Base-by-base conservation (phyloP, 2,888 invertebrate species). In the Catocala sponsa region DNA sequence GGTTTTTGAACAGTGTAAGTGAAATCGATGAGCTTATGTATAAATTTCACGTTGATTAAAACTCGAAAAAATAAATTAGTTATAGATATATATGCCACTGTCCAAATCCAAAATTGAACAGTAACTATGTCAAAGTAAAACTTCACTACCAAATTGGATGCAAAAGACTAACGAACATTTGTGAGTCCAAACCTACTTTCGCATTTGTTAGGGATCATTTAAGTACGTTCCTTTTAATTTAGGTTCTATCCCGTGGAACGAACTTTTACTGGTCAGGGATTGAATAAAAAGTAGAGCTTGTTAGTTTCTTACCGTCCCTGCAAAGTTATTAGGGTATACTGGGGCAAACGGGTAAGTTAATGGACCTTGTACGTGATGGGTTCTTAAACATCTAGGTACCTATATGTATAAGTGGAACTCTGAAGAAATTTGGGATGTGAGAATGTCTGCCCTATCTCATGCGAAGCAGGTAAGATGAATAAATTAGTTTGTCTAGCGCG, bases 361-460 rank as follows among this genome's bases (percentile, higher is more conserved):
- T 75, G 75, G 72, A 41, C 57, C 72, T 68, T 75, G 63, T 74
- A 73, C 68, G 68, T 73, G 71, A 66, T 73, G 57, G 74, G 55
- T 59, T 63, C 60, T 47, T 42, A 11, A 57, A 68, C 42, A 46
- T 43, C 44, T 53, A n/a, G n/a, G n/a, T n/a, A 55, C 52, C 15
- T 58, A 64, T n/a, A 41, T 52, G 52, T 10, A 38, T 49, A 59
- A 13, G 53, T n/a, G 42, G 15, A 49, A 48, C 12, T 35, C 12
- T 35, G 42, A n/a, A 38, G 56, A 47, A 56, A 56, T 48, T 33
- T 25, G 0, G 47, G 33, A 61, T 35, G 38, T 56, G 11, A 12
- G 42, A 43, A 47, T 50, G 42, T 41, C 41, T 48, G 10, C 32
- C 5, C 13, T 35, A 9, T n/a, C 25, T 42, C 15, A n/a, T 15